Percentiles rank a stretch among this genome's conserved stretches.
These are phyloP conservation scores for Caenorhabditis briggsae DNA, from an alignment of 1,140 invertebrate species.

Conservation along the genomic window DNA sequence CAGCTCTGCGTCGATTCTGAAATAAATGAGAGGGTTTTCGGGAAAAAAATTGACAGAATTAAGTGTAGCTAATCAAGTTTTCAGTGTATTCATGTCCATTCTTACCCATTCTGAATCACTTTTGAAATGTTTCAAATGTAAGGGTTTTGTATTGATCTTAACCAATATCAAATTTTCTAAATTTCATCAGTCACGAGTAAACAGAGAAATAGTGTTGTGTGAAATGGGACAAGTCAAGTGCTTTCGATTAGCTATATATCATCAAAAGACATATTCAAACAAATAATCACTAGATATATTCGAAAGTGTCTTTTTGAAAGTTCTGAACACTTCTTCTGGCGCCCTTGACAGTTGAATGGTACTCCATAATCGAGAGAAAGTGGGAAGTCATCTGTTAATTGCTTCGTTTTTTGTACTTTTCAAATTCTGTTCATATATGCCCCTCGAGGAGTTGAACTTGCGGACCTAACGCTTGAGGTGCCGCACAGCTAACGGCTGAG, in stretches of 20 bases:
- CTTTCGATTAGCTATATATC: background rate
- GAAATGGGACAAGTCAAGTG: constrained; percentile 7
- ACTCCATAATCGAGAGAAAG: constrained; percentile 20
- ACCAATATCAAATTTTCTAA: no score
- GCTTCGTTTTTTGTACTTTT: background rate
- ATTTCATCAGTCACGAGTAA: background rate
- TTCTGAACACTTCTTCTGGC: background rate
- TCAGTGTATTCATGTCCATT: no score
- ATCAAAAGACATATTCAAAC: constrained; percentile 34
- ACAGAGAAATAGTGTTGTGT: background rate
- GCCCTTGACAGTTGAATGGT: background rate
- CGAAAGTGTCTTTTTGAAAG: background rate
- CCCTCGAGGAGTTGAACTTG: background rate
- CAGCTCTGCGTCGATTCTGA: constrained; percentile 62
- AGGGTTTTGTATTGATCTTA: no score
- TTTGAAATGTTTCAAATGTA: no score
- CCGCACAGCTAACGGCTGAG: no score
- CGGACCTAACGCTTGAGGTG: no score
- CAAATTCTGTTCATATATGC: background rate
- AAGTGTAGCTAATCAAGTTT: no score
- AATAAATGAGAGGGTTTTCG: constrained; percentile 9
- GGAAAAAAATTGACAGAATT: no score
- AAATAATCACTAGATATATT: background rate
- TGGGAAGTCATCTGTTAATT: background rate
- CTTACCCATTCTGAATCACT: no score